These are phyloP conservation scores for Crocidura indochinensis DNA, from an alignment of 2,797 vertebrate species.

Conservation along the genomic window DNA sequence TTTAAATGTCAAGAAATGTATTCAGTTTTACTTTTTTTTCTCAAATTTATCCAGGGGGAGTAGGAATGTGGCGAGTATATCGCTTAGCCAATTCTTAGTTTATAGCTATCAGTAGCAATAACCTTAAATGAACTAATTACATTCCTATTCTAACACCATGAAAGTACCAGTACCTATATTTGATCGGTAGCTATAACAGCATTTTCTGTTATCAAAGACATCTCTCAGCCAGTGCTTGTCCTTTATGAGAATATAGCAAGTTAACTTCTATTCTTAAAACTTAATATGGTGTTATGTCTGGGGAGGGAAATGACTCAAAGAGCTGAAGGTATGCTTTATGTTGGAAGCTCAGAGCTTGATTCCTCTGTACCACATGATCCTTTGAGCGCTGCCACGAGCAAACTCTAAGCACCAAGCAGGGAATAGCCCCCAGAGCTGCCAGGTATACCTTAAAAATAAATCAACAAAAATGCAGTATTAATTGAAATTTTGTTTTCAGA, in stretches of 20 bases:
- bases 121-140: not conserved
- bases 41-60: not conserved
- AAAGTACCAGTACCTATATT: slow-evolving; percentile 56
- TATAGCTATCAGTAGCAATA: slow-evolving; percentile 6
- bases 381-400: too few species aligned
- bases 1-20: slow-evolving; percentile 64
- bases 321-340: too few species aligned
- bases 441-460: too few species aligned
- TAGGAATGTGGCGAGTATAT: slow-evolving; percentile 10
- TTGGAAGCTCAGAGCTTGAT: too few species aligned
- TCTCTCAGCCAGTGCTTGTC: slow-evolving; percentile 35
- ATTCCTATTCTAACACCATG: not conserved
- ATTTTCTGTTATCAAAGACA: slow-evolving; percentile 57
- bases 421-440: too few species aligned
- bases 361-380: too few species aligned
- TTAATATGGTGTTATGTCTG: not conserved
- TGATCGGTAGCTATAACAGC: not conserved
- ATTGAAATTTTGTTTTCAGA: slow-evolving; percentile 65
- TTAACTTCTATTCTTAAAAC: slow-evolving; percentile 68
- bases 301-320: too few species aligned
- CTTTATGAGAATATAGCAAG: slow-evolving; percentile 72
- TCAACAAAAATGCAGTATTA: not conserved
- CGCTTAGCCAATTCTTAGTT: slow-evolving; percentile 34
- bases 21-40: slow-evolving; percentile 32
- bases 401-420: too few species aligned